Conservation (phyloP, 2,797 vertebrate genomes). For the Otolemur crassicaudatus region DNA sequence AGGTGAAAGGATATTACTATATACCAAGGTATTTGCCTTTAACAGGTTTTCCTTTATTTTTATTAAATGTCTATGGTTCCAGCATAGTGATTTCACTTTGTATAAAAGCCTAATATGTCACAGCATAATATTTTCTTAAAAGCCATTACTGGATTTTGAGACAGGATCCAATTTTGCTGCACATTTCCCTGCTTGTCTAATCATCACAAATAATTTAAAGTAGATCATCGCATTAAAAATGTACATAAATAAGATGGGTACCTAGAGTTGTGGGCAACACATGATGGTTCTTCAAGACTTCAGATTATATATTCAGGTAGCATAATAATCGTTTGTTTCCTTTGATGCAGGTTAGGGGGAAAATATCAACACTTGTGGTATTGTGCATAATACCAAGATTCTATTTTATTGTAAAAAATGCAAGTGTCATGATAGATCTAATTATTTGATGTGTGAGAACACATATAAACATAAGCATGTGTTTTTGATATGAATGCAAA, state of each 20-base stretch:
- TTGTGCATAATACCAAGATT: neutral
- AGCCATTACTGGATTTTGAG: constrained; percentile 75
- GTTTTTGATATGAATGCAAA: neutral
- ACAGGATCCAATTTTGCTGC: constrained; percentile 66
- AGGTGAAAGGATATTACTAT: constrained; percentile 73
- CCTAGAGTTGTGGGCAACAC: constrained; percentile 3
- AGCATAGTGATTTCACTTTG: constrained; percentile 76
- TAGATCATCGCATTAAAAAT: constrained; percentile 75
- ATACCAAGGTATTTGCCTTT: constrained; percentile 71
- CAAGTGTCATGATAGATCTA: neutral
- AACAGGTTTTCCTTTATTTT: constrained; percentile 75
- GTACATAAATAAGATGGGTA: constrained; percentile 74
- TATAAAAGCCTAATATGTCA: constrained; percentile 75
- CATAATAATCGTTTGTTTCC: neutral
- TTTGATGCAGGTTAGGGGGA: neutral
- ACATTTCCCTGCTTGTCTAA: constrained; percentile 59
- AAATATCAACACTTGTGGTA: neutral
- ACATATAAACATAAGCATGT: neutral
- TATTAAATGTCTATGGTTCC: constrained; percentile 75
- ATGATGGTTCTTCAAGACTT: constrained; percentile 28
- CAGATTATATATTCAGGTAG: neutral
- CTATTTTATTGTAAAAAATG: neutral
- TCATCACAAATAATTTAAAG: constrained; percentile 72
- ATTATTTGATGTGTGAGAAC: neutral
- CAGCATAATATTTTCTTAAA: constrained; percentile 69